phyloP scores from a whole-genome alignment of 2,888 invertebrate genomes.

The Mystacides longicornis region DNA sequence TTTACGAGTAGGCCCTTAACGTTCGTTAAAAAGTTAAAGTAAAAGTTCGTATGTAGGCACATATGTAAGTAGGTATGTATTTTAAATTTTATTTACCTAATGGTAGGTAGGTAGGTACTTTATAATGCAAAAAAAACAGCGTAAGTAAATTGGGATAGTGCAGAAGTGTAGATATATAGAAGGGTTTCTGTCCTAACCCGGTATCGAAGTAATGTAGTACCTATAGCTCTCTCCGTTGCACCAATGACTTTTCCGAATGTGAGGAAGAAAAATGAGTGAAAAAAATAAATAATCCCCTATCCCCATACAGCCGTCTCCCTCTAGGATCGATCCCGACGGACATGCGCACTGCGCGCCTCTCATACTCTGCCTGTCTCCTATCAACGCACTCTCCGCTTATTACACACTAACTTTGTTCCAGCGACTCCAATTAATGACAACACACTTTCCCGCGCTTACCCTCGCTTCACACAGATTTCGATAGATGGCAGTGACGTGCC shows the following conservation, averaged over 20 bases:
- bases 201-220: not conserved
- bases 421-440: not conserved
- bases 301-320: conserved; percentile 11
- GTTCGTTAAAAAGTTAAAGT: no score
- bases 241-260: conserved; percentile 6
- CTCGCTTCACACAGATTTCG: not conserved
- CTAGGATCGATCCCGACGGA: conserved; percentile 17
- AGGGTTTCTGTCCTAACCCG: conserved; percentile 1
- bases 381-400: no score
- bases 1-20: no score
- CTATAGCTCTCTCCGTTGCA: conserved; percentile 16
- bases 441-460: conserved; percentile 4
- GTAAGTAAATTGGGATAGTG: no score
- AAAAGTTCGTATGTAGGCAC: no score
- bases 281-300: conserved; percentile 12
- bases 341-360: conserved; percentile 8
- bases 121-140: no score
- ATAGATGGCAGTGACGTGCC: conserved; percentile 10
- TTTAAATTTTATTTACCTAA: no score
- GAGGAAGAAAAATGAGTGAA: conserved; percentile 8
- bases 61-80: no score
- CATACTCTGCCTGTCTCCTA: conserved; percentile 7
- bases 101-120: no score
- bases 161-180: no score
- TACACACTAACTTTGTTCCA: not conserved